Percentiles rank a stretch among this genome's conserved stretches.
Evolutionary conservation across 2,113 vertebrate genomes (phyloP).

Genomic region (Pyxicephalus adspersus): DNA sequence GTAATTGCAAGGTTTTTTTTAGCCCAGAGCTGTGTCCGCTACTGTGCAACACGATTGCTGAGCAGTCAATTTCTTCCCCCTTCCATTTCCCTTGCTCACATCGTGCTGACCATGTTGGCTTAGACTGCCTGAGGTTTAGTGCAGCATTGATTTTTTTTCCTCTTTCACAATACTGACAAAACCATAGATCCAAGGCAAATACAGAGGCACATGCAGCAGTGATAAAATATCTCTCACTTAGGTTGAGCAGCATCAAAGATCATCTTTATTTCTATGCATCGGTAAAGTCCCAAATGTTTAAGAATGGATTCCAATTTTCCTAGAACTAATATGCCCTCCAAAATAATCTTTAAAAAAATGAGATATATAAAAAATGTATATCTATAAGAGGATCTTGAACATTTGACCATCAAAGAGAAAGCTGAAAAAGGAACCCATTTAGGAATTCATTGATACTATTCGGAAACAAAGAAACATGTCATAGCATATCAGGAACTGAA

Average conservation of each 20-base stretch:
- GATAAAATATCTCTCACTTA: conserved; percentile 94
- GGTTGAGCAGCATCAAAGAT: conserved; percentile 86
- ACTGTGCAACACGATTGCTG: conserved; percentile 80
- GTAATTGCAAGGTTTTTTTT: conserved; percentile 82
- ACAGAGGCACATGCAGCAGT: conserved; percentile 95
- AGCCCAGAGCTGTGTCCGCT: conserved; percentile 79
- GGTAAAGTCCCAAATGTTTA: conserved; percentile 73
- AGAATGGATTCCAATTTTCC: conserved; percentile 78
- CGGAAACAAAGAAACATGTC: neutral
- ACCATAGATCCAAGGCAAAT: conserved; percentile 98
- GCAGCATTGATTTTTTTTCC: conserved; percentile 90
- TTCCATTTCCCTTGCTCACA: conserved; percentile 83
- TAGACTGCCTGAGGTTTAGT: conserved; percentile 81
- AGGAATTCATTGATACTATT: conserved; percentile 15
- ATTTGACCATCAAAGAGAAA: conserved; percentile 40
- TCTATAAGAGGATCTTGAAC: conserved; percentile 17
- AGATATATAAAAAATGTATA: conserved; percentile 48
- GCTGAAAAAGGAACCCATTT: neutral
- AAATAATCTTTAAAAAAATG: conserved; percentile 61
- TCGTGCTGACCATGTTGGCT: conserved; percentile 82
- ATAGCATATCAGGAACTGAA: neutral
- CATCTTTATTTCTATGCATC: conserved; percentile 75
- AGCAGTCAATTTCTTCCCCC: conserved; percentile 80
- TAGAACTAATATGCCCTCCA: conserved; percentile 69
- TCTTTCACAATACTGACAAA: conserved; percentile 91